Percentiles rank a stretch among this genome's conserved stretches.
Conservation (phyloP, 2,888 invertebrate species). For the Sepiola atlantica region DNA sequence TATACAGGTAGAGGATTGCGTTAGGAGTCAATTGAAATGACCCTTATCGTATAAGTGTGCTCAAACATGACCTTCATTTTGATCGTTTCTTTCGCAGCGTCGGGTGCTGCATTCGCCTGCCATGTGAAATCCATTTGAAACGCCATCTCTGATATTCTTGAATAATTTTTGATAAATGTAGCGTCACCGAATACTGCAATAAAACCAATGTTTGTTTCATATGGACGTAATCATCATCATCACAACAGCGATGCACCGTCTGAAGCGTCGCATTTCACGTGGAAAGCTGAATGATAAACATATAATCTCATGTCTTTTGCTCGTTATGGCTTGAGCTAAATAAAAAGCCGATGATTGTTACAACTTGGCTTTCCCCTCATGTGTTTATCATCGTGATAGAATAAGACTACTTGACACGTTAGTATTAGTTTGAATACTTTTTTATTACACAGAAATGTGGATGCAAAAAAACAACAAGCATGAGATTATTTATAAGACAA, state of each 20-base stretch:
- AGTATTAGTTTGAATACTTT: too few relatives aligned
- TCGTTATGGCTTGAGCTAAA: neutral
- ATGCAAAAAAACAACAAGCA: too few relatives aligned
- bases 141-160: neutral
- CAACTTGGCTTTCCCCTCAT: too few relatives aligned
- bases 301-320: neutral
- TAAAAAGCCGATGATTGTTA: neutral
- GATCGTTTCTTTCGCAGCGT: neutral
- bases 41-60: neutral
- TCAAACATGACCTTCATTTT: neutral
- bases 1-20: too few relatives aligned
- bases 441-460: too few relatives aligned
- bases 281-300: neutral
- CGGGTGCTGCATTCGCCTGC: neutral
- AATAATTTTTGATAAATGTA: neutral
- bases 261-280: neutral
- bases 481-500: too few relatives aligned
- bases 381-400: too few relatives aligned
- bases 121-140: neutral
- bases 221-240: neutral
- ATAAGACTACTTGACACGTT: too few relatives aligned
- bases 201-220: neutral
- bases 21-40: too few relatives aligned
- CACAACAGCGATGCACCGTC: neutral
- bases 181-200: neutral